Percentiles rank a stretch among this genome's conserved stretches.
phyloP scores from a whole-genome alignment of 2,888 invertebrate species.

The Sisyra terminalis region DNA sequence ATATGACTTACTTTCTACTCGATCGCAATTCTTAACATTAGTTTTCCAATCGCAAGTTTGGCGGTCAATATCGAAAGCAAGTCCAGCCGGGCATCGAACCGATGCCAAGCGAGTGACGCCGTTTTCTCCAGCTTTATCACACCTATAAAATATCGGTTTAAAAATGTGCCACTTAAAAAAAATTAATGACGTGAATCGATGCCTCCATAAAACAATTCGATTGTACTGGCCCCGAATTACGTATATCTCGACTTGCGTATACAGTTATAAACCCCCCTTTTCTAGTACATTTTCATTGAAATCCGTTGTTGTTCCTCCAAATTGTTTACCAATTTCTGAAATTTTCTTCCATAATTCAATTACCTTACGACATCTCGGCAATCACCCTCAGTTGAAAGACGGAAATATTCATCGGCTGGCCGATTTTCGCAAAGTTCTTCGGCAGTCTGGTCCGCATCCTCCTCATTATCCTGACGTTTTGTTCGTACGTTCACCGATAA shows the following conservation, averaged over 20 bases:
- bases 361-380: constrained; percentile 90
- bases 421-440: constrained; percentile 78
- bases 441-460: constrained; percentile 41
- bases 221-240: too few relatives aligned
- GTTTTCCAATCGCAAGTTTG: constrained; percentile 96
- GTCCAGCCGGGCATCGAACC: constrained; percentile 76
- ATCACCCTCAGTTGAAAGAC: constrained; percentile 66
- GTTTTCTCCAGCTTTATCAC: constrained; percentile 80
- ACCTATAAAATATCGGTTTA: constrained; percentile 37
- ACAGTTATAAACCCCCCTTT: neutral
- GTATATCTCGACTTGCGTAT: too few relatives aligned
- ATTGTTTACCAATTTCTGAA: neutral
- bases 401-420: constrained; percentile 84
- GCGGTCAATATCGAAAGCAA: constrained; percentile 85
- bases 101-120: constrained; percentile 75
- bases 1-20: constrained; percentile 74
- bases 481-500: constrained; percentile 29
- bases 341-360: constrained; percentile 15
- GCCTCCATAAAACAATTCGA: too few relatives aligned
- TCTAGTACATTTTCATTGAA: neutral
- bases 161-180: too few relatives aligned
- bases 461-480: constrained; percentile 48
- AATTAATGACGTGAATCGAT: too few relatives aligned
- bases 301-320: too few relatives aligned
- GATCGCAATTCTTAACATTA: constrained; percentile 90